Percentiles rank a stretch among this genome's conserved stretches.
Conservation (phyloP, 2,888 invertebrate species). For the Phoenoteleia sp. region DNA sequence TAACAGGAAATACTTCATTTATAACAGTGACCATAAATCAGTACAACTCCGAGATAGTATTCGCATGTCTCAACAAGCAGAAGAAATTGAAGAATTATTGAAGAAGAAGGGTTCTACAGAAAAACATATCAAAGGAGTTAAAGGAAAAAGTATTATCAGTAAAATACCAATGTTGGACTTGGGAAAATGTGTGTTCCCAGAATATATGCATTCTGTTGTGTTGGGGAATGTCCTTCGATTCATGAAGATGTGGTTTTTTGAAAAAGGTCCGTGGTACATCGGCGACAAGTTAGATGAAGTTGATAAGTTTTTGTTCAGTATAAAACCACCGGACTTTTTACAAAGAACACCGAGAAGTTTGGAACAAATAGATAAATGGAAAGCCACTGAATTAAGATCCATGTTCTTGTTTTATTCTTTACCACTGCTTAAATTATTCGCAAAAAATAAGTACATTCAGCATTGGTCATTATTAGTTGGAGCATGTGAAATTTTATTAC, state of each 20-base stretch:
- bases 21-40: slow-evolving; percentile 4
- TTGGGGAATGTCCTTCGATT: slow-evolving; percentile 17
- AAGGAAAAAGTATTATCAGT: neutral
- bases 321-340: slow-evolving; percentile 15
- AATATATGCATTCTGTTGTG: slow-evolving; percentile 26
- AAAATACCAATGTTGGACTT: slow-evolving; percentile 23
- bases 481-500: slow-evolving; percentile 17
- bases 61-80: slow-evolving; percentile 30
- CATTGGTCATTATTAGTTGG: slow-evolving; percentile 47
- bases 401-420: slow-evolving; percentile 31
- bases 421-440: slow-evolving; percentile 16
- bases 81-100: slow-evolving; percentile 4
- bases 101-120: neutral
- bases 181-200: slow-evolving; percentile 15
- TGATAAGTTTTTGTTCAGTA: neutral
- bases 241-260: neutral
- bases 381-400: slow-evolving; percentile 17
- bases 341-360: slow-evolving; percentile 10
- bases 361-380: neutral
- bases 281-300: neutral
- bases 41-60: slow-evolving; percentile 3
- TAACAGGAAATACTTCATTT: slow-evolving; percentile 19
- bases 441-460: neutral
- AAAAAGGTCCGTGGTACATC: slow-evolving; percentile 25
- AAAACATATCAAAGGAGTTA: slow-evolving; percentile 23